A percentile compares a stretch with the other conserved stretches of the same genome.
phyloP scores from a whole-genome alignment of 2,888 invertebrate genomes.

The Eristalis tenax region DNA sequence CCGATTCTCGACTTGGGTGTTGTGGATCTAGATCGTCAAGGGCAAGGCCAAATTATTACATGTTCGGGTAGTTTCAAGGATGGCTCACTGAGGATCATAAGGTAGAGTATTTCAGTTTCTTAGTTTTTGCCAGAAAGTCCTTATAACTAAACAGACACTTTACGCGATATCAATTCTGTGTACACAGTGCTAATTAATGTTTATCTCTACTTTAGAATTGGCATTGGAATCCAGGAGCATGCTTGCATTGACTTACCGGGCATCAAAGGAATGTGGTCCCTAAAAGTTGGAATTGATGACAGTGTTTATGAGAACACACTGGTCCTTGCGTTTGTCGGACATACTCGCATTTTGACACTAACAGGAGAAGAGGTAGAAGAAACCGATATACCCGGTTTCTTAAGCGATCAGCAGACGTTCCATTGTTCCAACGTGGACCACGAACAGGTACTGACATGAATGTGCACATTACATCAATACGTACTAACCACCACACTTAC shows the following conservation, averaged over 20 bases:
- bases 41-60: constrained; percentile 98
- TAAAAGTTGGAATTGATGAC: constrained; percentile 86
- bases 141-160: too few species aligned
- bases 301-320: constrained; percentile 91
- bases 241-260: constrained; percentile 98
- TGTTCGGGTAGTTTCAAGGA: constrained; percentile 99
- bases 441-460: constrained; percentile 85
- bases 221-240: constrained; percentile 99
- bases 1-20: constrained; percentile 99
- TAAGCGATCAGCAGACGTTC: constrained; percentile 95
- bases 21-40: constrained; percentile 97
- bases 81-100: constrained; percentile 96
- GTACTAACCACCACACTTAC: not conserved
- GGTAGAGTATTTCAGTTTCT: constrained; percentile 72
- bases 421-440: constrained; percentile 94
- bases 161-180: too few species aligned
- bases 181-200: too few species aligned
- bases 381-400: constrained; percentile 95
- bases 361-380: constrained; percentile 99
- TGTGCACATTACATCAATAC: not conserved
- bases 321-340: constrained; percentile 97
- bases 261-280: constrained; percentile 98
- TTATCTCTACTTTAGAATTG: constrained; percentile 85
- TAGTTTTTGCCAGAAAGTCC: too few species aligned
- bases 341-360: constrained; percentile 93